A percentile compares a stretch with the other conserved stretches of the same genome.
These are phyloP conservation scores for Chiroxiphia lanceolata DNA, from an alignment of 2,797 vertebrate genomes.

Conservation along the genomic window DNA sequence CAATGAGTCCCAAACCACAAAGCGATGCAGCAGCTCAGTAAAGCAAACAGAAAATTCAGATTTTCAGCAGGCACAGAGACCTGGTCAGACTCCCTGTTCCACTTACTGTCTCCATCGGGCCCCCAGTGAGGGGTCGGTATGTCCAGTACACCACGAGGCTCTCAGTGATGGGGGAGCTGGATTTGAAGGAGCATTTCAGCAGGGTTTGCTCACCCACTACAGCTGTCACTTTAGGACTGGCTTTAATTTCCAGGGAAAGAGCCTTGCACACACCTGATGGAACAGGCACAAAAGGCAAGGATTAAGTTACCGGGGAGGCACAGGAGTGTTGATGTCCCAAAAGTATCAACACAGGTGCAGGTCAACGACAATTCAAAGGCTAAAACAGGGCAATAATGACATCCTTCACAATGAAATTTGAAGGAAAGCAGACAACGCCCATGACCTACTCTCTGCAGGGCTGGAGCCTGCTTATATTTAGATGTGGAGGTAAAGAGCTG, in stretches of 20 bases:
- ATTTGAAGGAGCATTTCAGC: conserved; percentile 86
- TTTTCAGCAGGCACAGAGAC: not conserved
- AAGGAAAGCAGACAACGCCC: not conserved
- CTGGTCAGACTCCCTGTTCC: not conserved
- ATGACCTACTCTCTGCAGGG: fast-evolving
- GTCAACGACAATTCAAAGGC: not conserved
- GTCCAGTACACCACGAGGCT: conserved; percentile 88
- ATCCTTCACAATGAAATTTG: fast-evolving
- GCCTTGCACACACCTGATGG: conserved; percentile 31
- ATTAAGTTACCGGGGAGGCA: fast-evolving
- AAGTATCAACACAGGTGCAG: fast-evolving
- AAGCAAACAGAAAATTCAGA: not conserved
- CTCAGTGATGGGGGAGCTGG: conserved; percentile 78
- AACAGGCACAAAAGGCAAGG: not conserved
- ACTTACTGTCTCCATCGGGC: conserved; percentile 79
- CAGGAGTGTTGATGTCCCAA: not conserved
- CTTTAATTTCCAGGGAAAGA: conserved; percentile 71
- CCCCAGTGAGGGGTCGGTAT: conserved; percentile 79
- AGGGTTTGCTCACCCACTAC: conserved; percentile 75
- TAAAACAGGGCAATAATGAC: not conserved
- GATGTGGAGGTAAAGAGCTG: not conserved
- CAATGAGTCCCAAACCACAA: fast-evolving
- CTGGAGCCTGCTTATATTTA: fast-evolving
- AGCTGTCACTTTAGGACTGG: conserved; percentile 65
- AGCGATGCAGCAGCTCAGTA: not conserved